Evolutionary conservation across 2,113 vertebrate species (phyloP), one percentile per base, ranked within the genome.

Genomic region (Parus major): DNA sequence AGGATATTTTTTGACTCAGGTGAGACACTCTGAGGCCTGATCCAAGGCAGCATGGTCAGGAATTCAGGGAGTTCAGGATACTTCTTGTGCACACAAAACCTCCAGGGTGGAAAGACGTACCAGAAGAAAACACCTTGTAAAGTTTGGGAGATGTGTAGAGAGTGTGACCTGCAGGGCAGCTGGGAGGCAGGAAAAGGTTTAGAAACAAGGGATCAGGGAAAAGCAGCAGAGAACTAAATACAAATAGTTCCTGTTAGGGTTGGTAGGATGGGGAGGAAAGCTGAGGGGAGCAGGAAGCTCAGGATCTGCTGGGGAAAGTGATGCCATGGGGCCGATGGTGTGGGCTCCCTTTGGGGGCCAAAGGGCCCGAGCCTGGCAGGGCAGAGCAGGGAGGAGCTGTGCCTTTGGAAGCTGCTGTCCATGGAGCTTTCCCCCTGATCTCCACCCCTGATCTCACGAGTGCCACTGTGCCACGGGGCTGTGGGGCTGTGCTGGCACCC

Each of bases 391-490:
- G 39, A 59, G 19, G 29, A 42, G 12, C 20, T 11, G 7, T 2
- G 14, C 9, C 2, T 8, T 14, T 16, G 27, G 39, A 56, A 53
- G 59, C 23, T n/a, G 47, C 42, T 2, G 1, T 12, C 31, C 4
- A 0, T 1, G 27, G 35, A 64, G 39, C n/a, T 46, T 20, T 19
- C 3, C 47, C 36, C 41, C 28, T 7, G 15, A 5, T 5, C 24
- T 8, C 3, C 57, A 24, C 18, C 33, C 27, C 35, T 14, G 28
- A 5, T 8, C 56, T 8, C 56, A 7, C 1, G 24, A 2, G 41
- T 21, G 5, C 39, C 12, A 42, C 35, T 0, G 9, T 12, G 25
- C 10, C 24, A 2, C 0, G 0, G 39, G 50, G 15, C 24, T 5
- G 0, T 19, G 75, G 61, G 63, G 33, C 66, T 49, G 49, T 1